Base-by-base conservation (phyloP, 23 tunicate genomes). In the Halocynthia aurantium region DNA sequence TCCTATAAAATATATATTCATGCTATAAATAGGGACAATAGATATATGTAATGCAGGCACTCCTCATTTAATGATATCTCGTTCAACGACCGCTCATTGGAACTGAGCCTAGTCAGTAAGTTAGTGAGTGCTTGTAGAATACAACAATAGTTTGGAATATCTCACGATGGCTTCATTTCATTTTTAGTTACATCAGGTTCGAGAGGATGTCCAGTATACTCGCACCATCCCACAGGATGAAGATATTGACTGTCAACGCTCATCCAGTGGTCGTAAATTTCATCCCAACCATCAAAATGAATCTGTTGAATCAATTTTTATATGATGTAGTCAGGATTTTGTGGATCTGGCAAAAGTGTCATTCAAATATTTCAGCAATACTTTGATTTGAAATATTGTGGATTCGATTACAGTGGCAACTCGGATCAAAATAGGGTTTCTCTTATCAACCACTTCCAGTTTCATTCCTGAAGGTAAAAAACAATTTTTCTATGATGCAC, bases 241-340 rank as follows among this genome's bases (percentile, higher is more conserved):
- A 89, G 40, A 72, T 89, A 85, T 9, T 71, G 55, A 40, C 85
- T 84, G 77, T 89, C 96, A 5, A 84, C 83, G 68, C 84, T 88
- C 19, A 75, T 31, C 88, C 88, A 84, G 52, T 89, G 76, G 75
- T 89, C 96, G 55, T 55, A 84, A 12, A 69, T 69, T 6, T 72
- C 67, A 67, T 71, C 62, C 96, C 88, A 84, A 10, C 88, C 96
- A 58, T 89, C 96, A 69, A 84, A 89, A 58, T 89, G 96, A 52
- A 89, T 53, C 78, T 74, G 8, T 31, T 4, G 4, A 31, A 31
- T 31, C 1, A 31, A 31, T 31, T 31, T 31, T 31, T 31, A 31
- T 4, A 31, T 31, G 44, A 31, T 31, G 44, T 1, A 31, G 44
- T 31, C 44, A 31, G 44, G 44, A 31, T 1, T 31, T 31, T 31